Evolutionary conservation across 2,113 vertebrate species (phyloP).

Genomic region (Girardinichthys multiradiatus): DNA sequence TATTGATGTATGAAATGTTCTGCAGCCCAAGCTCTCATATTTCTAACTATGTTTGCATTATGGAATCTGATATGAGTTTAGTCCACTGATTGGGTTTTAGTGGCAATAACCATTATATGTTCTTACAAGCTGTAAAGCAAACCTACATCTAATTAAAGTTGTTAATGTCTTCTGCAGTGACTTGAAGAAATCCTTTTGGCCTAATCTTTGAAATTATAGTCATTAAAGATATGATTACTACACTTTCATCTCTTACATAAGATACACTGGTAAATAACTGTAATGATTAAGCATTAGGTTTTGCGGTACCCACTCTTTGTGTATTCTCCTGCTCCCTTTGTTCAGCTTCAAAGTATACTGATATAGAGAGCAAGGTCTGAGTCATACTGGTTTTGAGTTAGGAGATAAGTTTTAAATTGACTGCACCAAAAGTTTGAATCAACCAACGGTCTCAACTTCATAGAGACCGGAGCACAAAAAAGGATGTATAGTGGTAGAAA

Average conservation of each 20-base stretch:
- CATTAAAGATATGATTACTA: background rate
- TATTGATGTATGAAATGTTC: no score
- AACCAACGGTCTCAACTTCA: background rate
- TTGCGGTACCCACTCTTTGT: background rate
- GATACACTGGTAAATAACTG: background rate
- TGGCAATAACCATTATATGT: no score
- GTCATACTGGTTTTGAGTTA: background rate
- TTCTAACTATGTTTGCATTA: no score
- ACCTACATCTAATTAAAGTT: background rate
- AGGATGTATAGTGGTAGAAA: background rate
- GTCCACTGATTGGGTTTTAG: no score
- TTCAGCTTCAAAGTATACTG: background rate
- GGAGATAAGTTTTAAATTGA: background rate
- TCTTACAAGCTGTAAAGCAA: background rate
- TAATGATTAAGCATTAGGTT: background rate
- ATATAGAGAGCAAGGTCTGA: background rate
- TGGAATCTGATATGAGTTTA: no score
- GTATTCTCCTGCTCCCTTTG: background rate
- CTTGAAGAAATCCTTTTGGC: background rate
- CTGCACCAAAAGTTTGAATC: background rate
- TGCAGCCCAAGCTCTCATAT: no score
- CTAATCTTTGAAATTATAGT: background rate
- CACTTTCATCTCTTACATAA: background rate
- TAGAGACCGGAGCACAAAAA: background rate
- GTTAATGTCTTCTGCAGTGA: background rate